These are phyloP conservation scores for Cottus gobio DNA, from an alignment of 2,113 vertebrate genomes.

Conservation along the genomic window DNA sequence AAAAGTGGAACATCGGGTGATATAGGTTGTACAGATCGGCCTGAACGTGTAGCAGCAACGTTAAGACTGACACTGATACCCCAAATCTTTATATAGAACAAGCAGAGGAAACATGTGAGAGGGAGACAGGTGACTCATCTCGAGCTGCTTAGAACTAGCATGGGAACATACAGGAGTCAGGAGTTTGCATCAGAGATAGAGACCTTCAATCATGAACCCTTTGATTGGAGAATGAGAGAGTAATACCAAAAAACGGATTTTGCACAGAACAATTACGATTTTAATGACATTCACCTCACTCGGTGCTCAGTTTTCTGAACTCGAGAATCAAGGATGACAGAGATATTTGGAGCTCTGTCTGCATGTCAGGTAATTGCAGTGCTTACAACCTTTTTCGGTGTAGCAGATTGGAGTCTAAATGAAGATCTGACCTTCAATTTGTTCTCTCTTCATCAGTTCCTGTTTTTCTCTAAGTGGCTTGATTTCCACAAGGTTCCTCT, in stretches of 20 bases:
- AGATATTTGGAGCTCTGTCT: conserved; percentile 25
- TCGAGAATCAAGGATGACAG: conserved; percentile 13
- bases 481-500: conserved; percentile 48
- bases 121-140: conserved; percentile 10
- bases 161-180: not conserved
- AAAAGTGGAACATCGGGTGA: not conserved
- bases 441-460: conserved; percentile 56
- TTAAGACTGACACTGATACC: not conserved
- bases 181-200: not conserved
- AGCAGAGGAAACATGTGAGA: not conserved
- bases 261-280: conserved; percentile 21
- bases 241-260: conserved; percentile 14
- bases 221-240: conserved; percentile 17
- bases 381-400: conserved; percentile 28
- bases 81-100: not conserved
- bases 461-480: conserved; percentile 50
- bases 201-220: conserved; percentile 13
- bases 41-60: not conserved
- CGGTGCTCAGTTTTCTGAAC: conserved; percentile 19
- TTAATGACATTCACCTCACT: conserved; percentile 26
- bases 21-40: not conserved
- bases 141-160: not conserved
- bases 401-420: conserved; percentile 55
- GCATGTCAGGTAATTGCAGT: conserved; percentile 41
- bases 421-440: conserved; percentile 63